phyloP scores from a whole-genome alignment of 2,113 vertebrate genomes.

The Platycercus adscitus region DNA sequence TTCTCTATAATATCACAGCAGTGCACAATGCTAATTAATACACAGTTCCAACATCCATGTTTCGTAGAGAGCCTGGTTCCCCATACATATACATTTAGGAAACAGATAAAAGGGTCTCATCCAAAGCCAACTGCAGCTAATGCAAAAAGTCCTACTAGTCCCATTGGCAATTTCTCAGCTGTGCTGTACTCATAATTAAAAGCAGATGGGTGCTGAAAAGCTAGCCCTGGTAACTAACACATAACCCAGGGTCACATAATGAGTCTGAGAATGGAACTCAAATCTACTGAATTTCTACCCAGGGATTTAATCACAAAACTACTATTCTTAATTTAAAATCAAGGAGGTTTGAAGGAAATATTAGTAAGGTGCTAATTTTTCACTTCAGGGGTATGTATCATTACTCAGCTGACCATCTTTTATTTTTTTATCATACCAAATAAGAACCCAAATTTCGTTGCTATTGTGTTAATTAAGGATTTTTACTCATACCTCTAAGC shows the following conservation, averaged over 20 bases:
- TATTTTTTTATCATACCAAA: not conserved
- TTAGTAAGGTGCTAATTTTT: slow-evolving; percentile 45
- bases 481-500: slow-evolving; percentile 25
- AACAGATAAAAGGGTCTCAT: not conserved
- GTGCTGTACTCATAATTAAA: not conserved
- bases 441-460: not conserved
- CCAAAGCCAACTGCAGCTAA: not conserved
- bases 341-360: slow-evolving; percentile 28
- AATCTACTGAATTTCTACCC: not conserved
- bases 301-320: slow-evolving; percentile 27
- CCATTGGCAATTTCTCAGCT: not conserved
- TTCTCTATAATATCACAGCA: not conserved
- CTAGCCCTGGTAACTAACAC: not conserved
- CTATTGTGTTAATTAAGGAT: slow-evolving; percentile 26
- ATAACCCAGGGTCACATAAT: not conserved
- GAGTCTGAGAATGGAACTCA: not conserved
- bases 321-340: slow-evolving; percentile 43
- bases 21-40: not conserved
- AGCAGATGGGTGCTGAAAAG: not conserved
- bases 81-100: not conserved
- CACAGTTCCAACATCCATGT: not conserved
- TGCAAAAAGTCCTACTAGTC: not conserved
- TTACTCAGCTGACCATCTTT: not conserved
- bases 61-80: not conserved
- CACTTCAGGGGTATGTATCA: slow-evolving; percentile 24